Evolutionary conservation across 1,140 invertebrate species (phyloP), one percentile per base, ranked within the genome.

Genomic region (Drosophila truncata): DNA sequence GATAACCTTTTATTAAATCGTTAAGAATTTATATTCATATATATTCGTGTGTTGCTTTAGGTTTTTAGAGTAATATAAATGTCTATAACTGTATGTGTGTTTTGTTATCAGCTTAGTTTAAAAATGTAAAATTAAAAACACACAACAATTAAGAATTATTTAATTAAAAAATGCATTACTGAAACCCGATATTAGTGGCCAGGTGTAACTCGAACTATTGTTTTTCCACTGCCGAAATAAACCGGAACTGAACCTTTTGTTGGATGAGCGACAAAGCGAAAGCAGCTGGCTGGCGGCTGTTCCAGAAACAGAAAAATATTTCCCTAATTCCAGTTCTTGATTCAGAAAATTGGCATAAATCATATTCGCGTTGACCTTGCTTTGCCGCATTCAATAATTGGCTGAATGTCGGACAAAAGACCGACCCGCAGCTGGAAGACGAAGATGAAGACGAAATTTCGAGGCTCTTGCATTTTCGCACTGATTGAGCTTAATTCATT

Each of bases 401-500:
- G 10, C 29, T 44, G 66, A 18, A 25, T 41, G 49, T 39, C 47
- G 25, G 63, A 71, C 66, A 72, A 72, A 72, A 71, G 47, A 49
- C 46, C 9, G 65, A 27, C 20, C 41, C 35, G 46, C 66, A 47
- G 23, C 25, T 52, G 66, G 20, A 62, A 33, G 57, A 39, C 11
- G n/a, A 31, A 31, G 61, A 50, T 13, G 20, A 11, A 55, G 29
- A 23, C 37, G 62, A 65, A 65, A 44, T 62, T 57, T 54, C 66
- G 33, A 35, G 42, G 27, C 27, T 75, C 63, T 20, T 60, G 23
- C 33, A 52, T 60, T 77, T 77, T 59, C 49, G 62, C 73, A 33
- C 62, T 90, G 81, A 90, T 90, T 90, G 86, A 70, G 69, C 78
- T 79, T 90, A 90, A 90, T 90, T 90, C 78, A 82, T 90, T 90